Evolutionary conservation across 1,140 invertebrate species (phyloP).

Genomic region (Drosophila dunni): DNA sequence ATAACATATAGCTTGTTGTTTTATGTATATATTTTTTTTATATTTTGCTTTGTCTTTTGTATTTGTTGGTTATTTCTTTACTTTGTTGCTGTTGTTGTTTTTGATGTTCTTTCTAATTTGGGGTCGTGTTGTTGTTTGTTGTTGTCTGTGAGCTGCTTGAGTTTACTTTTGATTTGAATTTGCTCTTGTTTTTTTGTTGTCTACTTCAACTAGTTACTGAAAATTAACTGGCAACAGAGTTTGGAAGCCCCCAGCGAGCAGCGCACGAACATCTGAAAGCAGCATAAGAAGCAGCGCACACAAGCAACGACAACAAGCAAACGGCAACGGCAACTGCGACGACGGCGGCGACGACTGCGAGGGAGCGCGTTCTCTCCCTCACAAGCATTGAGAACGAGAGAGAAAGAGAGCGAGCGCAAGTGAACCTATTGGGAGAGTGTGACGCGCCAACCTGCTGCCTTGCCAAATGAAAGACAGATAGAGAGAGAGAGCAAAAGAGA

Average conservation of each 20-base stretch:
- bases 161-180: slow-evolving; percentile 41
- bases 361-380: slow-evolving; percentile 22
- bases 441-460: slow-evolving; percentile 34
- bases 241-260: slow-evolving; percentile 68
- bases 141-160: slow-evolving; percentile 21
- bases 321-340: slow-evolving; percentile 4
- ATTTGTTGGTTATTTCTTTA: slow-evolving; percentile 39
- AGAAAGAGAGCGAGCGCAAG: slow-evolving; percentile 37
- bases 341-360: slow-evolving; percentile 2
- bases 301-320: slow-evolving; percentile 25
- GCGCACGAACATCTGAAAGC: slow-evolving; percentile 59
- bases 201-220: slow-evolving; percentile 81
- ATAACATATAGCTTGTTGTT: slow-evolving; percentile 36
- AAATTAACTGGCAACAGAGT: slow-evolving; percentile 81
- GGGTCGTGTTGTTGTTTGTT: slow-evolving; percentile 17
- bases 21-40: slow-evolving; percentile 4
- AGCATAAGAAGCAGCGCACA: slow-evolving; percentile 41
- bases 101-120: slow-evolving; percentile 38
- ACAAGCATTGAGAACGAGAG: slow-evolving; percentile 26
- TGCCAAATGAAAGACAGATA: slow-evolving; percentile 28
- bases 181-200: slow-evolving; percentile 56
- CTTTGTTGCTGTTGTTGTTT: slow-evolving; percentile 27
- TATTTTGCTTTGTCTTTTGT: slow-evolving; percentile 37
- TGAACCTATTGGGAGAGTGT: slow-evolving; percentile 26
- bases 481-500: slow-evolving; percentile 19